Percentiles rank a stretch among this genome's conserved stretches.
Evolutionary conservation across 2,888 invertebrate species (phyloP).

Genomic region (Pterobdella sp.): DNA sequence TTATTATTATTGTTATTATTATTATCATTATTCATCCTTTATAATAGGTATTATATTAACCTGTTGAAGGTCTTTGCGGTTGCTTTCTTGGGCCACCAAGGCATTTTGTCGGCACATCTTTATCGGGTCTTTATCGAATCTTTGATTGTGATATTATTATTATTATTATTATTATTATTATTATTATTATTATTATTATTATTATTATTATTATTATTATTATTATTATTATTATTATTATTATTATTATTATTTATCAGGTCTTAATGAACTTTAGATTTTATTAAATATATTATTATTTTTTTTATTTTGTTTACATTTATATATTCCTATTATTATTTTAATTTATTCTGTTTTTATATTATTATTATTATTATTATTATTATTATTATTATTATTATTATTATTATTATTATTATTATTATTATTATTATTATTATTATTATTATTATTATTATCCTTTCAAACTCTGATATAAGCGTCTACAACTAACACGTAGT

Average conservation of each 20-base stretch:
- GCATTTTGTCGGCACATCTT: conserved; percentile 76
- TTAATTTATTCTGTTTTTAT: no score
- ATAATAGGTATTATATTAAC: conserved; percentile 51
- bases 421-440: neutral
- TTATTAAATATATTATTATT: no score
- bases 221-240: conserved; percentile 16
- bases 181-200: conserved; percentile 16
- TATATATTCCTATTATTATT: no score
- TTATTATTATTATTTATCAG: conserved; percentile 1
- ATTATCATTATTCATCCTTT: neutral
- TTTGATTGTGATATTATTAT: neutral
- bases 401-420: neutral
- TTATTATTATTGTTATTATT: neutral
- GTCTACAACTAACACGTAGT: conserved; percentile 65
- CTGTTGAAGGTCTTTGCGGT: conserved; percentile 73
- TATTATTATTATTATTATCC: neutral
- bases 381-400: neutral
- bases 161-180: conserved; percentile 4
- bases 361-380: neutral
- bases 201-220: conserved; percentile 11
- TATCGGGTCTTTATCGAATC: conserved; percentile 47
- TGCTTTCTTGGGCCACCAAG: conserved; percentile 63
- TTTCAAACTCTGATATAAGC: no score
- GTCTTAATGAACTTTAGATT: no score
- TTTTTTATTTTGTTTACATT: no score